Evolutionary conservation across 2,113 vertebrate species (phyloP).

Genomic region (Brachionichthys hirsutus): DNA sequence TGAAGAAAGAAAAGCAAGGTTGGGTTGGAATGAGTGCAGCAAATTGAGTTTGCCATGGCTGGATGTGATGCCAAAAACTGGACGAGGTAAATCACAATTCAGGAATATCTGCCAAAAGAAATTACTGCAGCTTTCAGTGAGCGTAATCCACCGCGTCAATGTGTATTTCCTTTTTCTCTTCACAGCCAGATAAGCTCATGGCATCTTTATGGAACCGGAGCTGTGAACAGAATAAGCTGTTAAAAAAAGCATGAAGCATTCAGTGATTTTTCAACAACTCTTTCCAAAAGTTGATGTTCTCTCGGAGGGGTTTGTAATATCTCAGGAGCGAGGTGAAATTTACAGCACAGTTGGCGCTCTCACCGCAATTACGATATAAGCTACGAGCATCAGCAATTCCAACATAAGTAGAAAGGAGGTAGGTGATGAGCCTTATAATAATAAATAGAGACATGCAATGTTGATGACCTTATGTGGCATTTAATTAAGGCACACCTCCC

Average conservation of each 20-base stretch:
- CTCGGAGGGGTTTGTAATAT: conserved; percentile 1
- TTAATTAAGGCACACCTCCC: conserved; percentile 5
- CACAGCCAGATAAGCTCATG: conserved; percentile 15
- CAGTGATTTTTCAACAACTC: neutral
- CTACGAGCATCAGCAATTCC: neutral
- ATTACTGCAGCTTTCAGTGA: conserved; percentile 65
- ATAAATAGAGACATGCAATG: neutral
- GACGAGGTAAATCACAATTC: conserved; percentile 63
- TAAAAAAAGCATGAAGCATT: conserved; percentile 19
- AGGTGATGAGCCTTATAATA: neutral
- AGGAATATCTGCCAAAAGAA: conserved; percentile 72
- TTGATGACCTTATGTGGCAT: conserved; percentile 9
- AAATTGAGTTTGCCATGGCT: conserved; percentile 61
- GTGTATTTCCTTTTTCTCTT: conserved; percentile 41
- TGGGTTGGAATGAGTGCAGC: conserved; percentile 46
- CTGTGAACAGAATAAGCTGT: conserved; percentile 37
- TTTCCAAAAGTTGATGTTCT: conserved; percentile 24
- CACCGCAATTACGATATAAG: neutral
- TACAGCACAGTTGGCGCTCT: neutral
- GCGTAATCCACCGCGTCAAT: conserved; percentile 56
- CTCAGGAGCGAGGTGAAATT: neutral
- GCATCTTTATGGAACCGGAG: conserved; percentile 44
- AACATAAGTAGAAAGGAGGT: conserved; percentile 1
- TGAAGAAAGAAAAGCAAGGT: conserved; percentile 53
- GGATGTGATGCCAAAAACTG: conserved; percentile 60